Base-by-base conservation (phyloP, 2,888 invertebrate species). In the Dorcus parallelipipedus region DNA sequence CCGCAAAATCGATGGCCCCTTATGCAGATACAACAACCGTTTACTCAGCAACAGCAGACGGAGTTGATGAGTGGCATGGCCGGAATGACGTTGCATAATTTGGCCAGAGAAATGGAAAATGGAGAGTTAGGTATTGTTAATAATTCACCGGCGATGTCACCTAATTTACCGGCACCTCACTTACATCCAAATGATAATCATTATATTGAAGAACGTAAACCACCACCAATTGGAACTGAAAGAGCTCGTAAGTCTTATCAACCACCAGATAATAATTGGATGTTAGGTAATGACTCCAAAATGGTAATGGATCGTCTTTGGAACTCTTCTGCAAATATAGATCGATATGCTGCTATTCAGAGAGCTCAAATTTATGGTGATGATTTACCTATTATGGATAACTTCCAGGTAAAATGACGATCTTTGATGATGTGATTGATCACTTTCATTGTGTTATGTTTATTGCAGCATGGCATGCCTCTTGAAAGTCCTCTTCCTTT, bases 191-290 rank as follows among this genome's bases (percentile, higher is more conserved):
- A 69, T 61, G 66, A 68, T 49, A 61, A 66, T 43, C 69, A 70
- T 56, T 71, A 72, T 60, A 68, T 79, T 45, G 83, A 82, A 62
- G 82, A 82, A 59, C 74, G 83, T 33, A 86, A 88, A 77, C 79
- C 81, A 17, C 77, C 74, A 59, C 92, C 93, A 52, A 93, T 93
- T 74, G 93, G 93, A 65, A 92, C 91, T 0, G 93, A 92, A 79
- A 83, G 93, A 69, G 86, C 88, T 40, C 86, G 89, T 83, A 89
- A 89, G 74, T 54, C 53, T 41, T 73, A 69, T 49, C 73, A 70
- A 60, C 70, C 70, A 20, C 59, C 61, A 49, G 66, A 65, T 26
- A 61, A 60, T 49, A 64, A 61, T 50, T 64, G 62, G 64, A 61
- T 61, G 54, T 53, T 57, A 59, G 60, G 50, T 56, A 64, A 60